Evolutionary conservation across 2,888 invertebrate species (phyloP).

Genomic region (Dryadula phaetusa): DNA sequence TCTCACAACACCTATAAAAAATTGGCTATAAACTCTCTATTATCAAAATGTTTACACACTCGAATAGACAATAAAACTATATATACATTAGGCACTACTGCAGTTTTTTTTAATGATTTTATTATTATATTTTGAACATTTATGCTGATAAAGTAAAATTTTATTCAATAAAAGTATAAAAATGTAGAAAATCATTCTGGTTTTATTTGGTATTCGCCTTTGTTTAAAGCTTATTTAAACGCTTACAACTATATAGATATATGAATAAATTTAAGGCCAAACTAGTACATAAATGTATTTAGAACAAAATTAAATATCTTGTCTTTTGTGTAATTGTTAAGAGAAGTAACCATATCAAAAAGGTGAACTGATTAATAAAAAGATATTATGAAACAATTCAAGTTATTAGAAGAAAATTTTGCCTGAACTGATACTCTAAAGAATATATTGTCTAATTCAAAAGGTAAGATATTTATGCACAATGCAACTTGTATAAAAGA

Average conservation of each 20-base stretch:
- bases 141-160: slow-evolving; percentile 4
- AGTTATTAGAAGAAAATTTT: background rate
- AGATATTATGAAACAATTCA: slow-evolving; percentile 1
- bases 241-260: slow-evolving; percentile 16
- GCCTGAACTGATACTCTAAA: no score
- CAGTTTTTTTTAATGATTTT: background rate
- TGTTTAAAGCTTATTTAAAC: slow-evolving; percentile 17
- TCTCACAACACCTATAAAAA: background rate
- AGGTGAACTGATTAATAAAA: background rate
- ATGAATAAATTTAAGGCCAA: slow-evolving; percentile 12
- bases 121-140: slow-evolving; percentile 1
- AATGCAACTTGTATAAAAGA: background rate
- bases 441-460: no score
- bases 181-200: slow-evolving; percentile 13
- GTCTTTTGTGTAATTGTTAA: background rate
- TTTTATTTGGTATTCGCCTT: slow-evolving; percentile 18
- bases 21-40: slow-evolving; percentile 5
- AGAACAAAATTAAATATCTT: background rate
- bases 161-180: slow-evolving; percentile 11
- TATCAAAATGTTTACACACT: background rate
- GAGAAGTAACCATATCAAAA: background rate
- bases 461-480: background rate
- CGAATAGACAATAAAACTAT: background rate
- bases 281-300: background rate
- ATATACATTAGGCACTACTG: slow-evolving; percentile 8